These are phyloP conservation scores for Cylas formicarius DNA, from an alignment of 1,140 invertebrate species.

Conservation along the genomic window DNA sequence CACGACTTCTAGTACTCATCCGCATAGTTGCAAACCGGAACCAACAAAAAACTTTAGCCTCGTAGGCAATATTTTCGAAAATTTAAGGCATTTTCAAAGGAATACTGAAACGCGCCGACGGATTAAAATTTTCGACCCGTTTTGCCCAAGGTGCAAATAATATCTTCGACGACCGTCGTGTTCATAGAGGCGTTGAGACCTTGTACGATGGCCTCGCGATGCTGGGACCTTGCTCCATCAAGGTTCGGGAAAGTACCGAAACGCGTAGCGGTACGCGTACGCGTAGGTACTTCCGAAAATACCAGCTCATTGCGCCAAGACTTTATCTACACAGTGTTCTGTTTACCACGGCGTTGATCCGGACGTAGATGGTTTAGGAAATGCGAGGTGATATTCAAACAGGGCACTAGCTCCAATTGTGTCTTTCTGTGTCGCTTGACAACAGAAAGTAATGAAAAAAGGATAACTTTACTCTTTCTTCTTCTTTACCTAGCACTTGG, in stretches of 20 bases:
- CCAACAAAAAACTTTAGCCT: conserved; percentile 5
- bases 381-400: too few relatives aligned
- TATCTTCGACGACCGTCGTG: conserved; percentile 17
- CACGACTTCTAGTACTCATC: too few relatives aligned
- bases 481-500: too few relatives aligned
- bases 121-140: neutral
- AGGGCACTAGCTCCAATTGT: too few relatives aligned
- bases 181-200: conserved; percentile 13
- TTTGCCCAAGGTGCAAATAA: conserved; percentile 12
- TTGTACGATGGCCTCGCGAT: conserved; percentile 8
- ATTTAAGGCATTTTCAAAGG: neutral
- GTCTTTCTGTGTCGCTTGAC: too few relatives aligned
- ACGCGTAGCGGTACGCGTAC: too few relatives aligned
- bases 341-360: neutral
- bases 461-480: too few relatives aligned
- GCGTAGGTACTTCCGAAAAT: neutral
- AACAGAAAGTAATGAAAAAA: too few relatives aligned
- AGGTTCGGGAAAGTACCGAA: too few relatives aligned
- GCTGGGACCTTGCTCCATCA: conserved; percentile 12
- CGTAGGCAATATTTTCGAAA: neutral
- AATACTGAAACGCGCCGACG: neutral
- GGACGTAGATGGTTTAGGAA: too few relatives aligned
- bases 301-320: neutral
- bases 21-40: too few relatives aligned
- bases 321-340: neutral